Percentiles rank a stretch among this genome's conserved stretches.
Evolutionary conservation across 2,888 invertebrate species (phyloP).

Genomic region (Stenurella melanura): DNA sequence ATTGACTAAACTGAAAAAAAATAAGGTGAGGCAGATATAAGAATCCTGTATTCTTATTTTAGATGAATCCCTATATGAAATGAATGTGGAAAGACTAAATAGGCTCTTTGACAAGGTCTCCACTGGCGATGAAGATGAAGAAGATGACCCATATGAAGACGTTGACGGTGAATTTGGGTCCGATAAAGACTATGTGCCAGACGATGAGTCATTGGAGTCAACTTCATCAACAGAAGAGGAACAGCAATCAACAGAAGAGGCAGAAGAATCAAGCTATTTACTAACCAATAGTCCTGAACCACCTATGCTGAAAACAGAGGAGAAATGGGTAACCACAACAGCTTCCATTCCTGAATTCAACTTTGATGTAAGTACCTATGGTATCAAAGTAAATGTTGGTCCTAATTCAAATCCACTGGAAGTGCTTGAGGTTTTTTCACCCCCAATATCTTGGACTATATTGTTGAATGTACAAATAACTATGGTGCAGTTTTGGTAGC

Average conservation of each 20-base stretch:
- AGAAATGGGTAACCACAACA: slow-evolving; percentile 19
- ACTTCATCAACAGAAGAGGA: not conserved
- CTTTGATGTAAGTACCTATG: slow-evolving; percentile 35
- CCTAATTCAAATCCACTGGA: too few relatives aligned
- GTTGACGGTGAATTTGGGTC: slow-evolving; percentile 36
- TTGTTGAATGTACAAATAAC: slow-evolving; percentile 24
- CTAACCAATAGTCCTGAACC: too few relatives aligned
- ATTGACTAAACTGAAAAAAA: slow-evolving; percentile 4
- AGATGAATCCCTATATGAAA: not conserved
- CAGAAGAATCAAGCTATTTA: not conserved
- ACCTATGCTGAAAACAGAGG: not conserved
- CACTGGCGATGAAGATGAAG: slow-evolving; percentile 14
- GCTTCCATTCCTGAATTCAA: slow-evolving; percentile 38
- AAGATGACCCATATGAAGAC: slow-evolving; percentile 11
- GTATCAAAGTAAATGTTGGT: too few relatives aligned
- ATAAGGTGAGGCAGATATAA: not conserved
- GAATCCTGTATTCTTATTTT: too few relatives aligned
- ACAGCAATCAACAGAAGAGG: not conserved
- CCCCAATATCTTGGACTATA: slow-evolving; percentile 15
- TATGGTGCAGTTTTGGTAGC: slow-evolving; percentile 14
- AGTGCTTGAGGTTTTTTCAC: slow-evolving; percentile 18
- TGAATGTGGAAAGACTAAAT: not conserved
- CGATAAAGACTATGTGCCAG: not conserved
- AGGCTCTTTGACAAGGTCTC: not conserved
- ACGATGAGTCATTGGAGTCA: too few relatives aligned